These are phyloP conservation scores for Gymnorhina tibicen DNA, from an alignment of 2,113 vertebrate genomes.

Conservation along the genomic window DNA sequence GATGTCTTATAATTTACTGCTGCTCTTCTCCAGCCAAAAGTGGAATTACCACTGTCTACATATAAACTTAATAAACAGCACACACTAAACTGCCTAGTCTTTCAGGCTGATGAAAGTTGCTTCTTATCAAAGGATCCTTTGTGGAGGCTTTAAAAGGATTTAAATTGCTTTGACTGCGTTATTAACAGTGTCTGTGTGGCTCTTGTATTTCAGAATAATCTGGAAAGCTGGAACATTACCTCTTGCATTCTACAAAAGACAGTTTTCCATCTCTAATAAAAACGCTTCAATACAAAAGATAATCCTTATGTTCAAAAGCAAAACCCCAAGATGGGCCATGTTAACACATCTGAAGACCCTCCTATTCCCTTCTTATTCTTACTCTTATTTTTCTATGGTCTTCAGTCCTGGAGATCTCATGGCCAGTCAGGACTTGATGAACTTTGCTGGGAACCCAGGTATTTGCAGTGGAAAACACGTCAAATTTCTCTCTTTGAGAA, in stretches of 20 bases:
- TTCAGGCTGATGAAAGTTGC: conserved; percentile 48
- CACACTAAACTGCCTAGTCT: conserved; percentile 5
- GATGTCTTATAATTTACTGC: conserved; percentile 15
- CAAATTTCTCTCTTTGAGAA: neutral
- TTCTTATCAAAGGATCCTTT: conserved; percentile 61
- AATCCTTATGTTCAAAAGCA: conserved; percentile 1
- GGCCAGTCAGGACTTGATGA: neutral
- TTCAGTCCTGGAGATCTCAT: neutral
- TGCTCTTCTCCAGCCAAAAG: conserved; percentile 16
- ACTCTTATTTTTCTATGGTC: neutral
- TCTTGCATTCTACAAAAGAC: neutral
- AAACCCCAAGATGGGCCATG: neutral
- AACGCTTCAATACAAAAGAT: conserved; percentile 10
- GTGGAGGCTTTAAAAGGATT: conserved; percentile 51
- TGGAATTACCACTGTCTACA: conserved; percentile 22
- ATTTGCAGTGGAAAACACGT: neutral
- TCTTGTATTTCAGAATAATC: conserved; percentile 49
- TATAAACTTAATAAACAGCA: conserved; percentile 47
- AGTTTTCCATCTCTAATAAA: neutral
- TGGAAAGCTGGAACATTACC: conserved; percentile 19
- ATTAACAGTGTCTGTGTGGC: conserved; percentile 49
- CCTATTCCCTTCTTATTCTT: neutral
- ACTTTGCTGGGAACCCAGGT: neutral
- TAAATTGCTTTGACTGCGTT: conserved; percentile 62
- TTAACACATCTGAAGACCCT: neutral